Evolutionary conservation across 2,797 vertebrate genomes (phyloP).

Genomic region (Darevskia nairensis): DNA sequence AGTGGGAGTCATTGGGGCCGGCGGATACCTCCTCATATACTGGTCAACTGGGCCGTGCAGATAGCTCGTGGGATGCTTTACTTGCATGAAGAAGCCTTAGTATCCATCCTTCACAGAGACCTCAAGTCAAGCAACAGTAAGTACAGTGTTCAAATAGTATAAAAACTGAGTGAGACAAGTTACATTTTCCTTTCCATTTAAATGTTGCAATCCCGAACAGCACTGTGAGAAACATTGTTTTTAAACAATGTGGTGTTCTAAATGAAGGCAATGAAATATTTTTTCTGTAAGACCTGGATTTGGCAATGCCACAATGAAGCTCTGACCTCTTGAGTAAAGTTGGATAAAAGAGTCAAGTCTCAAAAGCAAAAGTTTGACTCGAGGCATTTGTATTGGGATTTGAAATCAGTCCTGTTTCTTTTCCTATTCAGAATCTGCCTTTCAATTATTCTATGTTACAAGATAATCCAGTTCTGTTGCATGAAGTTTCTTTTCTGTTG

Average conservation of each 20-base stretch:
- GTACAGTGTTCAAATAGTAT: conserved; percentile 50
- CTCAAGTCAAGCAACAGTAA: conserved; percentile 98
- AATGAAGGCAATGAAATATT: not conserved
- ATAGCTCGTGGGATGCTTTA: conserved; percentile 95
- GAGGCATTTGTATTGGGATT: not conserved
- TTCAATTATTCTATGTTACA: not conserved
- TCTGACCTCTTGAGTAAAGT: not conserved
- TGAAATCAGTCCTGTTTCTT: not conserved
- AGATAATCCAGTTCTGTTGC: not conserved
- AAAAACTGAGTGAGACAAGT: not conserved
- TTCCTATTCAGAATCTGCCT: not conserved
- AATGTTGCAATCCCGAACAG: not conserved
- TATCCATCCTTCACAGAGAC: conserved; percentile 93
- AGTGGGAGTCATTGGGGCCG: conserved; percentile 70
- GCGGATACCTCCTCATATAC: conserved; percentile 92
- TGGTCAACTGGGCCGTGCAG: conserved; percentile 97
- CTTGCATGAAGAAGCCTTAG: conserved; percentile 92
- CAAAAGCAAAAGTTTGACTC: not conserved
- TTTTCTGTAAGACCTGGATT: not conserved
- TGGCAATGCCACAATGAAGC: not conserved
- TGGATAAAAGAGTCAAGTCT: not conserved
- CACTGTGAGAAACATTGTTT: not conserved
- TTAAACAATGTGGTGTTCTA: not conserved
- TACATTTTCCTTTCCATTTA: not conserved
- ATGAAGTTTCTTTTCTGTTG: not conserved